phyloP scores from a whole-genome alignment of 2,888 invertebrate genomes.

The Carabus problematicus region DNA sequence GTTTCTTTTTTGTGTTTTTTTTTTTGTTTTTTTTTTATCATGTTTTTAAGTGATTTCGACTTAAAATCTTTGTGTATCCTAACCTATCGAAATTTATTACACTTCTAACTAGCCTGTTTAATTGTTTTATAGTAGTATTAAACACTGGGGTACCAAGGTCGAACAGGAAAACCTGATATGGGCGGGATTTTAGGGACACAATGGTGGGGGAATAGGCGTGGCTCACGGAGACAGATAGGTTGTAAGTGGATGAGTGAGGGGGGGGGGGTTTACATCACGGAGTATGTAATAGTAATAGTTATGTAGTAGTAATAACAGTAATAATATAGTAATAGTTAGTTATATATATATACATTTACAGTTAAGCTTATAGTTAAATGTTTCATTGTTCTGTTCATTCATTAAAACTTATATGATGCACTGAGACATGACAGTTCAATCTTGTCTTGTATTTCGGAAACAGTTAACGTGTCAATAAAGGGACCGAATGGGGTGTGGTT shows the following conservation, averaged over 20 bases:
- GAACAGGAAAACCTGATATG: conserved; percentile 29
- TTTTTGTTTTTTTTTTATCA: conserved; percentile 10
- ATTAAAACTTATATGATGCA: conserved; percentile 2
- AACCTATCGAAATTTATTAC: conserved; percentile 36
- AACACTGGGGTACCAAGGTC: conserved; percentile 29
- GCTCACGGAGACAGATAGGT: too few species aligned
- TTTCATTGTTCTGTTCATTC: conserved; percentile 15
- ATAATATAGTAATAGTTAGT: conserved; percentile 15
- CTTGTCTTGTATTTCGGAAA: too few species aligned
- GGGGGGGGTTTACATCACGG: too few species aligned
- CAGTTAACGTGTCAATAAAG: too few species aligned
- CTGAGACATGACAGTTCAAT: too few species aligned
- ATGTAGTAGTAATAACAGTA: too few species aligned
- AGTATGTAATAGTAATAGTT: too few species aligned
- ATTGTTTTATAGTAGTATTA: conserved; percentile 30
- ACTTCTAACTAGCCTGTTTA: conserved; percentile 19
- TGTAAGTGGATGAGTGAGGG: too few species aligned
- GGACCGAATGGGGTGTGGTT: too few species aligned
- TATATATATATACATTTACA: conserved; percentile 31
- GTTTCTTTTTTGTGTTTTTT: conserved; percentile 32
- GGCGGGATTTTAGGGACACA: conserved; percentile 25
- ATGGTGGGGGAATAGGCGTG: too few species aligned
- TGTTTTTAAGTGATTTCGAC: conserved; percentile 23
- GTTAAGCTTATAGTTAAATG: conserved; percentile 17
- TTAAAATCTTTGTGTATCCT: conserved; percentile 36